Evolutionary conservation across 2,113 vertebrate species (phyloP), one percentile per base, ranked within the genome.

Genomic region (Nettapus auritus): DNA sequence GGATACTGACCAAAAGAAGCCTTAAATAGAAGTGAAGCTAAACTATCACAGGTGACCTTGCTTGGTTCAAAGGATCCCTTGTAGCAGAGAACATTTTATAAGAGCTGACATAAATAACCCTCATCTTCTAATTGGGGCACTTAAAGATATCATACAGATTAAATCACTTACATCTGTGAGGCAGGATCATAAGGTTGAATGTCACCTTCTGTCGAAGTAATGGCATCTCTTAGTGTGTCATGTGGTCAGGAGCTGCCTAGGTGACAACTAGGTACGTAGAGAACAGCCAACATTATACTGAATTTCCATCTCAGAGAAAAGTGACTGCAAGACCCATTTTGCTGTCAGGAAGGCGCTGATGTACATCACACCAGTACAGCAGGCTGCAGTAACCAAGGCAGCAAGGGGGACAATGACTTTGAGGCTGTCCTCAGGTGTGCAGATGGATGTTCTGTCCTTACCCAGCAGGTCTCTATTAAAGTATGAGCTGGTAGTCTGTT

Each of bases 171-270:
- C 33, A 7, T 56, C 56, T 75, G 50, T 79, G 73, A 78, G 89
- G 34, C 26, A 69, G n/a, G 11, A 64, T 48, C 48, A 9, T 34
- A 34, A 81, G 23, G 9, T 8, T 36, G 48, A 56, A 19, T 13
- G 42, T 56, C 20, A 38, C 8, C 26, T 87, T 64, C 22, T 36
- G 6, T 71, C 48, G n/a, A 77, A 83, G n/a, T 71, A 59, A 71
- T 8, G 25, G 42, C 11, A 53, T 56, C 12, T 17, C 38, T 12
- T 18, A 22, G 19, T 12, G 8, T 29, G 36, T 67, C 0, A 0
- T 23, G 57, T 52, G 6, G 10, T 68, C 21, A 34, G 66, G 70
- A 52, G 28, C 46, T 73, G 17, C 62, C 9, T 17, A 38, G 18
- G 57, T 80, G 46, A 69, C 25, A 56, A 3, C n/a, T 13, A 48